Conservation (phyloP, 2,113 vertebrate species). For the Mystacornis crossleyi region DNA sequence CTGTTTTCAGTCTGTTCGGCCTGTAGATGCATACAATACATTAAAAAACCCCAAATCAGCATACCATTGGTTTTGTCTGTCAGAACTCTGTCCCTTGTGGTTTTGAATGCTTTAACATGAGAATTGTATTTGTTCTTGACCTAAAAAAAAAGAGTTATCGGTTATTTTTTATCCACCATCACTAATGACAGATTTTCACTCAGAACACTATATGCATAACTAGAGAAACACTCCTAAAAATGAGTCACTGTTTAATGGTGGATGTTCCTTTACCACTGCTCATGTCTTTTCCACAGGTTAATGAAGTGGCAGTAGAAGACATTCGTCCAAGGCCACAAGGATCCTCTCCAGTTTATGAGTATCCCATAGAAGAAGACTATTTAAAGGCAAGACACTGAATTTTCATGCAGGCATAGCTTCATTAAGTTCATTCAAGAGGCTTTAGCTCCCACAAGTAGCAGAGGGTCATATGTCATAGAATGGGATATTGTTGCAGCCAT, state of each 20-base stretch:
- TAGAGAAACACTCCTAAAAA: neutral
- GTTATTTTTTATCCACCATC: neutral
- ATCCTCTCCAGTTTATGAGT: conserved; percentile 94
- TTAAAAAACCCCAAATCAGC: neutral
- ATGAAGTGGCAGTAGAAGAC: conserved; percentile 81
- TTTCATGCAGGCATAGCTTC: neutral
- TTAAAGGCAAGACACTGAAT: conserved; percentile 73
- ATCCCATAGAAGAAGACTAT: conserved; percentile 75
- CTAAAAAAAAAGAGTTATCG: neutral
- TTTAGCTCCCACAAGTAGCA: neutral
- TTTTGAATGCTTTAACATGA: neutral
- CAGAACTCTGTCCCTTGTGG: neutral
- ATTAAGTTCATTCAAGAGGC: neutral
- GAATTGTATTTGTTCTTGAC: neutral
- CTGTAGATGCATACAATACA: neutral
- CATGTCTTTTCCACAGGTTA: conserved; percentile 74
- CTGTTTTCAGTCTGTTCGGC: neutral
- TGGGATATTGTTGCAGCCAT: neutral
- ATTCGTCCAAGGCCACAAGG: conserved; percentile 93
- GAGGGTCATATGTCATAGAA: neutral
- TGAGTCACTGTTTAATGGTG: neutral
- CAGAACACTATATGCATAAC: neutral
- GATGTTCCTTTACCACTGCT: neutral
- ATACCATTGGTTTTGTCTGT: neutral
- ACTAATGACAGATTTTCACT: neutral